Evolutionary conservation across 2,888 invertebrate genomes (phyloP).

Genomic region (Beris chalybata): DNA sequence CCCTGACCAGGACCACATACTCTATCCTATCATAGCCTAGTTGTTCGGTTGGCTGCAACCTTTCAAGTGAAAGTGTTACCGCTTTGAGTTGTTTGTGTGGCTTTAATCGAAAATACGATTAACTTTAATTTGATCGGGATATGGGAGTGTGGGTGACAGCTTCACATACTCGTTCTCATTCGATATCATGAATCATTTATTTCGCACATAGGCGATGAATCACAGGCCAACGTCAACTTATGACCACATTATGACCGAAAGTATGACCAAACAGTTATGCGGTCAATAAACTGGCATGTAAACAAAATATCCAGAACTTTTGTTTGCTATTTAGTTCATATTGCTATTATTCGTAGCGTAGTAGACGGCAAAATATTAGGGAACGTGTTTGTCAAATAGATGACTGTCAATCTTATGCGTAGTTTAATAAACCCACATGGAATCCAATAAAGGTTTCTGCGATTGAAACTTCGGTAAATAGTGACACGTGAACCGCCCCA

Average conservation of each 20-base stretch:
- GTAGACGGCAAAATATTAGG: background rate
- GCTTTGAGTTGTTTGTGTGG: background rate
- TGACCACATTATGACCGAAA: background rate
- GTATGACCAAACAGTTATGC: constrained; percentile 11
- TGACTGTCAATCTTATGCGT: constrained; percentile 7
- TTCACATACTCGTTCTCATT: too few relatives aligned
- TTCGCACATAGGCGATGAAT: constrained; percentile 16
- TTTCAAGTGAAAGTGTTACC: constrained; percentile 24
- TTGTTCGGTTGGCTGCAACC: constrained; percentile 20
- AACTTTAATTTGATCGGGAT: background rate
- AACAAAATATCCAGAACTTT: constrained; percentile 17
- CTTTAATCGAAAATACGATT: background rate
- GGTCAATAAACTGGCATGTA: constrained; percentile 25
- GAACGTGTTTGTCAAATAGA: background rate
- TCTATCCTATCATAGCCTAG: background rate
- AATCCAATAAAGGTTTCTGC: constrained; percentile 25
- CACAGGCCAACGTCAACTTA: background rate
- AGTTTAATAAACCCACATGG: constrained; percentile 17
- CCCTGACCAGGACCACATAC: background rate
- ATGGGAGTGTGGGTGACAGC: background rate
- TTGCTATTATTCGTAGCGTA: background rate
- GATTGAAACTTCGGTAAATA: constrained; percentile 23
- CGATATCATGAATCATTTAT: too few relatives aligned
- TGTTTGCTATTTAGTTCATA: constrained; percentile 20
- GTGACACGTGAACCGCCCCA: constrained; percentile 29